phyloP scores from a whole-genome alignment of 2,797 vertebrate species.

The Corythornis leucogaster region DNA sequence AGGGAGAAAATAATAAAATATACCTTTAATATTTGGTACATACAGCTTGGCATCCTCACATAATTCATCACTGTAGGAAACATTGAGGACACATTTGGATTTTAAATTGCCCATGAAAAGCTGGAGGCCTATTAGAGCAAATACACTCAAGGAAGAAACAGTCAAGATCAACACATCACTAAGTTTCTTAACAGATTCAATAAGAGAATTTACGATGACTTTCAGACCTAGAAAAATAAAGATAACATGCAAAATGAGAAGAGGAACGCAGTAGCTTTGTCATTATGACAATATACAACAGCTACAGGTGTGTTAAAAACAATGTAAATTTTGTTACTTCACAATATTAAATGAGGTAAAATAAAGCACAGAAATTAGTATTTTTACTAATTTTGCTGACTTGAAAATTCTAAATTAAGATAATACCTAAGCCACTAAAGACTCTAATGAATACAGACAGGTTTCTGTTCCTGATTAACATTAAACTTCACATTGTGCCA shows the following conservation, averaged over 20 bases:
- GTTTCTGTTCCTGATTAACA: neutral
- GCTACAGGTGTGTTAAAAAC: neutral
- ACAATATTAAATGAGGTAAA: neutral
- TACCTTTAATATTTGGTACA: neutral
- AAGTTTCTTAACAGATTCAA: constrained; percentile 94
- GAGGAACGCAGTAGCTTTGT: neutral
- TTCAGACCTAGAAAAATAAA: constrained; percentile 85
- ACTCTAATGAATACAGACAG: neutral
- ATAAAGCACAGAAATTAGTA: neutral
- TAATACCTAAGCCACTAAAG: neutral
- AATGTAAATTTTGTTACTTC: neutral
- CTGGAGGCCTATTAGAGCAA: constrained; percentile 88
- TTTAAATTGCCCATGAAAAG: constrained; percentile 76
- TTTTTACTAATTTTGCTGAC: neutral
- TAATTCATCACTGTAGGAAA: neutral
- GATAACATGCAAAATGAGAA: neutral
- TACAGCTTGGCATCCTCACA: constrained; percentile 23
- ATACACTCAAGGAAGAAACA: constrained; percentile 94
- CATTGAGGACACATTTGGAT: constrained; percentile 58
- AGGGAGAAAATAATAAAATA: neutral
- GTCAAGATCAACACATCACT: constrained; percentile 93
- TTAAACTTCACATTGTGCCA: neutral
- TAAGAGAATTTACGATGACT: constrained; percentile 93
- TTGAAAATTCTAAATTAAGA: neutral
- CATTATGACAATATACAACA: neutral